Percentiles rank a stretch among this genome's conserved stretches.
These are phyloP conservation scores for Clunio marinus DNA, from an alignment of 2,888 invertebrate species.

Conservation along the genomic window DNA sequence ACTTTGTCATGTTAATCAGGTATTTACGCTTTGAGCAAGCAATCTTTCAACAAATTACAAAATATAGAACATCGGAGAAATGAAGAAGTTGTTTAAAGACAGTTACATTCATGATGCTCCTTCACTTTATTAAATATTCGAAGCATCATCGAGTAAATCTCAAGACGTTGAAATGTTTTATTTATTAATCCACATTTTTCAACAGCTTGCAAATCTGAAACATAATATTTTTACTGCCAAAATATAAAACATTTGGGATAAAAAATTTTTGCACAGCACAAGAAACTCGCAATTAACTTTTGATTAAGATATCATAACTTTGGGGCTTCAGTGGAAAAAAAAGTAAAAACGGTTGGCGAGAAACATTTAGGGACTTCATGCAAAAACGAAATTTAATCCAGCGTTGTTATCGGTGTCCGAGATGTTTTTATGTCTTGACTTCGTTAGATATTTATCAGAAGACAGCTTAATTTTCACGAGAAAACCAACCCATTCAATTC, in stretches of 20 bases:
- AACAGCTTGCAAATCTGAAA: no score
- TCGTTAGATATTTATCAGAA: neutral
- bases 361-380: neutral
- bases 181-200: no score
- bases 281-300: conserved; percentile 16
- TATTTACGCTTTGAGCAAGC: neutral
- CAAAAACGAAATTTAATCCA: conserved; percentile 1
- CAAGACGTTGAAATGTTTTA: no score
- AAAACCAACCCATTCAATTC: no score
- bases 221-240: no score
- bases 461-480: neutral
- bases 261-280: no score
- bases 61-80: neutral
- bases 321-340: neutral
- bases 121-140: no score
- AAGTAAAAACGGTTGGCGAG: neutral
- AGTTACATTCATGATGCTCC: neutral
- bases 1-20: conserved; percentile 14
- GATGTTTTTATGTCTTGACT: neutral
- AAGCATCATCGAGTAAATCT: no score
- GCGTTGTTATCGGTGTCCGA: neutral
- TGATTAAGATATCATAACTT: conserved; percentile 19
- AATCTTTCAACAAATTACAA: neutral
- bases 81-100: neutral
- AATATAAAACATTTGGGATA: no score